Conservation (phyloP, 1,140 invertebrate genomes). For the Magallana ariakensis region DNA sequence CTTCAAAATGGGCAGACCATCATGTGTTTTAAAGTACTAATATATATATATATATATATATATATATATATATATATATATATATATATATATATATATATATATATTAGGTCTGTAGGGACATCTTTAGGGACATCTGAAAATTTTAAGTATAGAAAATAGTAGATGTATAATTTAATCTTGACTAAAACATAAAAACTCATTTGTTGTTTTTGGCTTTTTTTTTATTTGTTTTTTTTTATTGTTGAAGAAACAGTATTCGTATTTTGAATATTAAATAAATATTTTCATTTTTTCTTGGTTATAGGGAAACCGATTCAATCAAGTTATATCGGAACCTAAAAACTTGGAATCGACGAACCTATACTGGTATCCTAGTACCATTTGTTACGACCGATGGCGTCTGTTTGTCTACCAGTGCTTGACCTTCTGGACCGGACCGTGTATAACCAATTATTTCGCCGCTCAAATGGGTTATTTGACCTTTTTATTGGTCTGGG, state of each 20-base stretch:
- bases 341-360: background rate
- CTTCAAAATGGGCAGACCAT: too few relatives aligned
- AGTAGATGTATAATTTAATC: too few relatives aligned
- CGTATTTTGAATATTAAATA: background rate
- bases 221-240: too few relatives aligned
- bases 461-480: background rate
- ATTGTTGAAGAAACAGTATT: background rate
- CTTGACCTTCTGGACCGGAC: background rate
- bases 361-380: background rate
- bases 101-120: too few relatives aligned
- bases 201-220: too few relatives aligned
- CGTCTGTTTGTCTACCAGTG: background rate
- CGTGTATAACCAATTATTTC: background rate
- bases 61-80: too few relatives aligned
- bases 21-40: too few relatives aligned
- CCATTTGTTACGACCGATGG: background rate
- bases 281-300: background rate
- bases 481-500: background rate
- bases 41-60: too few relatives aligned
- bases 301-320: background rate
- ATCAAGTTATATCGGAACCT: background rate
- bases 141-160: too few relatives aligned
- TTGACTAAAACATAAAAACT: too few relatives aligned
- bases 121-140: too few relatives aligned
- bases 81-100: too few relatives aligned